phyloP scores from a whole-genome alignment of 2,888 invertebrate genomes.

The Ephialtes manifestator region DNA sequence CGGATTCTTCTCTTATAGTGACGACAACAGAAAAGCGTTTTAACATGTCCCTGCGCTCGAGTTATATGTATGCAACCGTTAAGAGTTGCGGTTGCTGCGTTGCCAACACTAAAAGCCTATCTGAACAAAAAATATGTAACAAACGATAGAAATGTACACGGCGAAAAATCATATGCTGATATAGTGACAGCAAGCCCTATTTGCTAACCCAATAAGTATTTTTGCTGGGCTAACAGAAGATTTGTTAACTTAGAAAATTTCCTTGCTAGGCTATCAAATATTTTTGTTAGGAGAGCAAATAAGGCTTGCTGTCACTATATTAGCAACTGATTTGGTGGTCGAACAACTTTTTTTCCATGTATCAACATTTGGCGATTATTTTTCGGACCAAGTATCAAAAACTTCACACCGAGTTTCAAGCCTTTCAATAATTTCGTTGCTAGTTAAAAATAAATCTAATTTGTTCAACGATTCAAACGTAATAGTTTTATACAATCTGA shows the following conservation, averaged over 20 bases:
- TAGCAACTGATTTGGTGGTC: too few relatives aligned
- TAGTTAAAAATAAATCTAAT: not conserved
- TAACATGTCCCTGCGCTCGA: not conserved
- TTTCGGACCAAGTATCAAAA: not conserved
- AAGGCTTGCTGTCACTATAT: too few relatives aligned
- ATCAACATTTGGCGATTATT: not conserved
- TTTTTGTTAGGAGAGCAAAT: too few relatives aligned
- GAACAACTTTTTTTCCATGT: too few relatives aligned
- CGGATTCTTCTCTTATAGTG: not conserved
- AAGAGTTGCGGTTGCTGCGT: not conserved
- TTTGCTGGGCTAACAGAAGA: too few relatives aligned
- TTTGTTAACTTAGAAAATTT: too few relatives aligned
- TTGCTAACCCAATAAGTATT: too few relatives aligned
- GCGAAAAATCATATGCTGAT: not conserved
- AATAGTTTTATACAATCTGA: slow-evolving; percentile 70
- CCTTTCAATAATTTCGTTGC: not conserved
- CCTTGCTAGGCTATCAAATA: too few relatives aligned
- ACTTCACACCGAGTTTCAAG: not conserved
- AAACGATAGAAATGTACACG: not conserved
- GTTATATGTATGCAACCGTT: not conserved
- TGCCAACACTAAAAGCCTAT: not conserved
- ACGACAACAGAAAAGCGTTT: not conserved
- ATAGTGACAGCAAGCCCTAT: too few relatives aligned
- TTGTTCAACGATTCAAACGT: slow-evolving; percentile 11
- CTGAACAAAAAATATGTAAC: not conserved